phyloP scores from a whole-genome alignment of 2,113 vertebrate genomes.

The Ondatra zibethicus region DNA sequence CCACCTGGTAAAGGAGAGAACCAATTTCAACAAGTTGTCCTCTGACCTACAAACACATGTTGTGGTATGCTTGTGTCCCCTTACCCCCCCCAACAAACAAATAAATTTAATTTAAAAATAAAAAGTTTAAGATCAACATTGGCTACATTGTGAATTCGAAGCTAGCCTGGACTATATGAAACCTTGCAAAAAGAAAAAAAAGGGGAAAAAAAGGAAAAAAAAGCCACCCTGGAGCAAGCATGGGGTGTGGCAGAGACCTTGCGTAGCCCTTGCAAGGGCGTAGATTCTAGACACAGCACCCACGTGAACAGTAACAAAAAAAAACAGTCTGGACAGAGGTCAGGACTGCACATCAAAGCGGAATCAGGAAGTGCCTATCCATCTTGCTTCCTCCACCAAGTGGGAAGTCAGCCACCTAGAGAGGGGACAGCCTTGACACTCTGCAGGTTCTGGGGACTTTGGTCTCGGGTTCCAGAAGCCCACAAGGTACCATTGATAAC shows the following conservation, averaged over 20 bases:
- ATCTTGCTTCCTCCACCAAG: background rate
- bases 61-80: background rate
- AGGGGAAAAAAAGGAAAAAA: background rate
- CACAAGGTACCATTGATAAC: background rate
- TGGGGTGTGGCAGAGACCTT: background rate
- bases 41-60: background rate
- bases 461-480: background rate
- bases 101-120: background rate
- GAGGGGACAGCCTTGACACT: background rate
- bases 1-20: too few relatives aligned
- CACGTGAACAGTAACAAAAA: background rate
- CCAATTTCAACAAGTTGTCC: background rate
- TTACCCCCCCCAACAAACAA: background rate
- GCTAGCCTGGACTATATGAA: background rate
- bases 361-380: background rate
- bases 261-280: background rate
- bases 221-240: background rate
- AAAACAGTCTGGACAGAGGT: background rate
- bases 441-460: conserved; percentile 11
- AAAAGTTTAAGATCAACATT: background rate
- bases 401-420: background rate
- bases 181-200: background rate
- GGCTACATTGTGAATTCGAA: background rate
- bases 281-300: background rate
- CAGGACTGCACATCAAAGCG: background rate